A percentile compares a stretch with the other conserved stretches of the same genome.
phyloP scores from a whole-genome alignment of 2,797 vertebrate species.

The Sylvia borin region DNA sequence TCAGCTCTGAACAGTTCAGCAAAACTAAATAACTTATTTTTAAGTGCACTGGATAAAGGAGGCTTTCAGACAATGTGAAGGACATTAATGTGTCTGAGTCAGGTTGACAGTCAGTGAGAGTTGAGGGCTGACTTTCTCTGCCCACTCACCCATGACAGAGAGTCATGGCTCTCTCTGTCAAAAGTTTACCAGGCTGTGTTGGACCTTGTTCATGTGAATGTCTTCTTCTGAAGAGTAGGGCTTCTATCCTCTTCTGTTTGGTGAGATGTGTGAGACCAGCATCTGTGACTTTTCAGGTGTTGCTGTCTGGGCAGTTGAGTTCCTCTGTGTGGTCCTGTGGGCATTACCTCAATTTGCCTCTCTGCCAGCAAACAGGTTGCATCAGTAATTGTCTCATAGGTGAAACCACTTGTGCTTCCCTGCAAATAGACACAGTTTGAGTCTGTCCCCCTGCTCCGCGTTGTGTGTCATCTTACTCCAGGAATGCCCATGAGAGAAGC shows the following conservation, averaged over 20 bases:
- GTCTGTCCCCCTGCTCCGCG: not conserved
- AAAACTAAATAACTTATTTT: not conserved
- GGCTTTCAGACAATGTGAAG: not conserved
- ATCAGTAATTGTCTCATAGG: not conserved
- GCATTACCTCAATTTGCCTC: not conserved
- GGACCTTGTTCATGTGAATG: not conserved
- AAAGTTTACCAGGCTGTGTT: not conserved
- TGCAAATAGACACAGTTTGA: not conserved
- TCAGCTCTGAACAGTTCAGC: not conserved
- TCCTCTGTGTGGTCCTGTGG: not conserved
- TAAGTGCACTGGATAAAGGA: not conserved
- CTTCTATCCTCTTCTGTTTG: not conserved
- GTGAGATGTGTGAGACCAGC: fast-evolving
- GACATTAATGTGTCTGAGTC: not conserved
- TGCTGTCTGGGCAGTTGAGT: not conserved
- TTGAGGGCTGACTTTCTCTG: not conserved
- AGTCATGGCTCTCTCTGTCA: not conserved
- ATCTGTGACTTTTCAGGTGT: not conserved
- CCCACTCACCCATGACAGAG: not conserved
- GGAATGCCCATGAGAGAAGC: not conserved
- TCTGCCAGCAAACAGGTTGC: not conserved
- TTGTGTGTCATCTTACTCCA: not conserved
- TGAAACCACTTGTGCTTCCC: not conserved
- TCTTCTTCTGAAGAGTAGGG: not conserved
- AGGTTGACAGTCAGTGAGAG: not conserved